Evolutionary conservation across 2,113 vertebrate genomes (phyloP).

Genomic region (Cervus canadensis): DNA sequence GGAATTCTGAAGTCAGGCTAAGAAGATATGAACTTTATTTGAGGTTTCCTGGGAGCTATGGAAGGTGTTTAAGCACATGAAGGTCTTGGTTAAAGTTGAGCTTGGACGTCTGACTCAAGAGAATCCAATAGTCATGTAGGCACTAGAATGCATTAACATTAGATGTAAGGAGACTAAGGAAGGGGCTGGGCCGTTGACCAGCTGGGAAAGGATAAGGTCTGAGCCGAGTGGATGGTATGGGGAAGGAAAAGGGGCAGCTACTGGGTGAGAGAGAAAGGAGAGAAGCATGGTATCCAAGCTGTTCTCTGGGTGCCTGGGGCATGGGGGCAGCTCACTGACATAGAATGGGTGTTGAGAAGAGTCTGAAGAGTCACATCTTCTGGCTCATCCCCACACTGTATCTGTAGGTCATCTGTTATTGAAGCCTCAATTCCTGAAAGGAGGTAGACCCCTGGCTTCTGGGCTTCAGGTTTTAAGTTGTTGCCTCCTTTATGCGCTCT

Average conservation of each 20-base stretch:
- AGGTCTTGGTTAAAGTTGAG: background rate
- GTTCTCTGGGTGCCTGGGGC: fast-evolving
- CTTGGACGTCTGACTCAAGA: background rate
- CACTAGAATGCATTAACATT: background rate
- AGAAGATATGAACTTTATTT: background rate
- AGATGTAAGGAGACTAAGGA: background rate
- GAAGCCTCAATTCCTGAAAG: background rate
- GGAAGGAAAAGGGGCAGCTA: background rate
- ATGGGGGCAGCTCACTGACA: background rate
- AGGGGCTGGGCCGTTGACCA: background rate
- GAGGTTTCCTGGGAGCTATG: background rate
- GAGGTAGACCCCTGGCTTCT: background rate
- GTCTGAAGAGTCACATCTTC: background rate
- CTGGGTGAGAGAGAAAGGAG: no score
- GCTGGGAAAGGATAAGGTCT: background rate
- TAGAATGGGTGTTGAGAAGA: background rate
- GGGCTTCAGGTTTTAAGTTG: background rate
- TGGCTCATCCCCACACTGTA: background rate
- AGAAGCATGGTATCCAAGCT: background rate
- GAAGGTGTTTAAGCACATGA: background rate
- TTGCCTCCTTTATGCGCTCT: fast-evolving
- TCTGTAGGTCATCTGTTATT: background rate
- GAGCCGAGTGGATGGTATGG: no score
- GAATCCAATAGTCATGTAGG: background rate
- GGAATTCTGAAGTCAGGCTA: background rate